Conservation (phyloP, 2,113 vertebrate species). For the Bambusicola thoracicus region DNA sequence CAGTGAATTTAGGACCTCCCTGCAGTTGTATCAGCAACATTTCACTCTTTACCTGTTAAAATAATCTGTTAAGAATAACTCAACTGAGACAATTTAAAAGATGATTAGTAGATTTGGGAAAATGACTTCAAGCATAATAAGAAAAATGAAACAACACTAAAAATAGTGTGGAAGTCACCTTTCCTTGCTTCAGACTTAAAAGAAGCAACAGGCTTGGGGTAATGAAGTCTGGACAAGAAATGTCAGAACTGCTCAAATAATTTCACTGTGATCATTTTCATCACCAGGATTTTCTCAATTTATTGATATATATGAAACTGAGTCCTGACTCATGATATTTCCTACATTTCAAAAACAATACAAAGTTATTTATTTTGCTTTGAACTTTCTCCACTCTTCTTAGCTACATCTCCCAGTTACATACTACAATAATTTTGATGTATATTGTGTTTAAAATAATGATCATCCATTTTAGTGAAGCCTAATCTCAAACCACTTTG, state of each 20-base stretch:
- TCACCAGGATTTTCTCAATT: not conserved
- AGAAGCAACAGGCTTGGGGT: not conserved
- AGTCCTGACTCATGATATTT: not conserved
- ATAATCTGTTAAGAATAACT: not conserved
- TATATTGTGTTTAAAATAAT: conserved; percentile 22
- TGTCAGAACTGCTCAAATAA: not conserved
- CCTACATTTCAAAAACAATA: not conserved
- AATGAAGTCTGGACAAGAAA: not conserved
- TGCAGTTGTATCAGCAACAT: not conserved
- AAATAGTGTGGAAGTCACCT: not conserved
- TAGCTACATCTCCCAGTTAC: not conserved
- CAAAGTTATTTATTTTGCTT: not conserved
- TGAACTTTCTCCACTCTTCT: not conserved
- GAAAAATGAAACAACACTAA: not conserved
- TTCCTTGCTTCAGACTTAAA: not conserved
- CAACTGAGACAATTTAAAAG: not conserved
- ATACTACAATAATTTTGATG: not conserved
- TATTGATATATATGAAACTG: not conserved
- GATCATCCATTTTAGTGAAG: conserved; percentile 20
- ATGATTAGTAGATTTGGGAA: not conserved
- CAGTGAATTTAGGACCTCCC: not conserved
- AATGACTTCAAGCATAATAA: not conserved
- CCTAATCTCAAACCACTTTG: not conserved
- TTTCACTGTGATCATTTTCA: not conserved
- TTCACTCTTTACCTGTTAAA: not conserved